Percentiles rank a stretch among this genome's conserved stretches.
phyloP scores from a whole-genome alignment of 2,113 vertebrate species.

The Sinocyclocheilus grahami region DNA sequence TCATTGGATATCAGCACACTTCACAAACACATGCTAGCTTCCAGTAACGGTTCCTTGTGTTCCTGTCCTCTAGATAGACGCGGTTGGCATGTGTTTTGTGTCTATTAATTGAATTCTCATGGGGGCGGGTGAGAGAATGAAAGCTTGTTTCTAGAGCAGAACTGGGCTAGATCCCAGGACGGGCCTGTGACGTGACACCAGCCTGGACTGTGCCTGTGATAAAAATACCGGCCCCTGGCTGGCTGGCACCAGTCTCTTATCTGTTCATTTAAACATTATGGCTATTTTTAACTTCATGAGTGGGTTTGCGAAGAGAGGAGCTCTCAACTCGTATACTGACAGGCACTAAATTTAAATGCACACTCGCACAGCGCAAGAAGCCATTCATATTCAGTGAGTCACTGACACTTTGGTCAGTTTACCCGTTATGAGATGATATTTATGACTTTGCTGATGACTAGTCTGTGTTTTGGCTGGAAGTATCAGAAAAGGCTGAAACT shows the following conservation, averaged over 20 bases:
- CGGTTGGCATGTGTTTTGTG: constrained; percentile 15
- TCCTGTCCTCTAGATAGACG: background rate
- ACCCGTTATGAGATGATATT: background rate
- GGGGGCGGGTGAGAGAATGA: background rate
- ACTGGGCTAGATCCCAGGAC: constrained; percentile 67
- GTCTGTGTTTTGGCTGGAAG: background rate
- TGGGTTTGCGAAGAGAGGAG: constrained; percentile 3
- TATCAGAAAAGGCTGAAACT: background rate
- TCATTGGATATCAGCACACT: background rate
- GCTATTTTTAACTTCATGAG: constrained; percentile 43
- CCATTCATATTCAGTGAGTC: background rate
- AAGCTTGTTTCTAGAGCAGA: constrained; percentile 48
- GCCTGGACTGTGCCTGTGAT: constrained; percentile 12
- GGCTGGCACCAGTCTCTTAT: constrained; percentile 37
- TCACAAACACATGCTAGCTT: background rate
- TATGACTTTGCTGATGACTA: constrained; percentile 1
- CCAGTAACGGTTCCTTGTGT: background rate
- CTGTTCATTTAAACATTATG: constrained; percentile 30
- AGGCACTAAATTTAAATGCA: background rate
- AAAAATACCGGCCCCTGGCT: constrained; percentile 57
- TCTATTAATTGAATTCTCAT: constrained; percentile 23
- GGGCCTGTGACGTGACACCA: constrained; percentile 53
- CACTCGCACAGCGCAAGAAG: background rate
- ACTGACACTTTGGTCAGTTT: background rate
- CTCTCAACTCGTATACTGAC: background rate